These are phyloP conservation scores for Artibeus lituratus DNA, from an alignment of 2,797 vertebrate species.

Conservation along the genomic window DNA sequence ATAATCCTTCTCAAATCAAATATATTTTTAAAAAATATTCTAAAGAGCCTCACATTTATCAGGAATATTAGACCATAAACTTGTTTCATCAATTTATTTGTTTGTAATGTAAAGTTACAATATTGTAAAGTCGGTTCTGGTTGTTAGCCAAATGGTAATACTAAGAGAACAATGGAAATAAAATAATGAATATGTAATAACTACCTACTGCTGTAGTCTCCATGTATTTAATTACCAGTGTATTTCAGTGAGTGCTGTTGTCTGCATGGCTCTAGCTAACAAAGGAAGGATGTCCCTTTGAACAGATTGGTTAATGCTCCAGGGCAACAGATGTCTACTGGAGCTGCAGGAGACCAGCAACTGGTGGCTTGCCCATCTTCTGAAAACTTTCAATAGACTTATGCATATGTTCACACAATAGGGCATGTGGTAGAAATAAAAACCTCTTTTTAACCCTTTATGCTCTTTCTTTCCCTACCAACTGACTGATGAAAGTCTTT, in stretches of 20 bases:
- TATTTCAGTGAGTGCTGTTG: conserved; percentile 82
- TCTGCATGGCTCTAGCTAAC: conserved; percentile 82
- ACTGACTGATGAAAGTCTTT: conserved; percentile 78
- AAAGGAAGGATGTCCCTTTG: conserved; percentile 87
- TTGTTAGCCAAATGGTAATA: conserved; percentile 71
- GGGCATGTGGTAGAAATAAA: conserved; percentile 87
- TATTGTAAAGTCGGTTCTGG: conserved; percentile 30
- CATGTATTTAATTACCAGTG: conserved; percentile 86
- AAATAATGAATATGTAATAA: conserved; percentile 90
- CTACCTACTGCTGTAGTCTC: conserved; percentile 81
- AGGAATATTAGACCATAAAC: conserved; percentile 40
- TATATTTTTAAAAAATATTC: not conserved
- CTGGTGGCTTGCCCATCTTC: conserved; percentile 90
- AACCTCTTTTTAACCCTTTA: conserved; percentile 86
- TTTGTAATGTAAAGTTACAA: conserved; percentile 62
- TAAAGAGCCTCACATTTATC: conserved; percentile 53
- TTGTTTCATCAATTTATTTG: conserved; percentile 57
- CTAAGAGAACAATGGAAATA: conserved; percentile 81
- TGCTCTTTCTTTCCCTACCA: conserved; percentile 72
- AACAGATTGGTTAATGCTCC: conserved; percentile 88
- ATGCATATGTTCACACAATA: conserved; percentile 90
- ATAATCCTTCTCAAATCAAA: not conserved
- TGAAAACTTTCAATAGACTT: conserved; percentile 89
- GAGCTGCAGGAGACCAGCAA: conserved; percentile 94
- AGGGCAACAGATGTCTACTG: conserved; percentile 95